These are phyloP conservation scores for Lepidurus packardi DNA, from an alignment of 1,140 invertebrate genomes.

Conservation along the genomic window DNA sequence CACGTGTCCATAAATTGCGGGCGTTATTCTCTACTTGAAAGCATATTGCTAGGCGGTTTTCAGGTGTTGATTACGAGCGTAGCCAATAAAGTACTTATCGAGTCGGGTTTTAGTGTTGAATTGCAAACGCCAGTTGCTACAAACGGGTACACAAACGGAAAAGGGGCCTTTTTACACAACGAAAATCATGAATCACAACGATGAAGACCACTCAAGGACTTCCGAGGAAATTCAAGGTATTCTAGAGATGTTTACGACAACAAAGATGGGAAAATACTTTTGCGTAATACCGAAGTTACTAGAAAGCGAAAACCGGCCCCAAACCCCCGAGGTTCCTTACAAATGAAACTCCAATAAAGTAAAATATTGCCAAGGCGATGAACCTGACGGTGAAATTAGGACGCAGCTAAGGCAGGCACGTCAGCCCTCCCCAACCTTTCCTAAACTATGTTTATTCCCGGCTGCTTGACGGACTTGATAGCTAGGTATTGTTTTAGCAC, in stretches of 20 bases:
- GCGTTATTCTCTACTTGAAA: too few relatives aligned
- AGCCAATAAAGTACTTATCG: too few relatives aligned
- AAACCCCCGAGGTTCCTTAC: not conserved
- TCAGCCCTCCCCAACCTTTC: not conserved
- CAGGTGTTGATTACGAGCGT: too few relatives aligned
- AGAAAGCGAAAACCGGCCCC: slow-evolving; percentile 9
- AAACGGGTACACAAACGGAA: too few relatives aligned
- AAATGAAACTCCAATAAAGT: not conserved
- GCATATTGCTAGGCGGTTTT: too few relatives aligned
- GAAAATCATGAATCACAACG: too few relatives aligned
- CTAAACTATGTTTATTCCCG: not conserved
- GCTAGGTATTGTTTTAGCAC: too few relatives aligned
- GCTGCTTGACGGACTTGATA: not conserved
- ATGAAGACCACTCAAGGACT: too few relatives aligned
- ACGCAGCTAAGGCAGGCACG: not conserved
- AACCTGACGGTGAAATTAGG: slow-evolving; percentile 18
- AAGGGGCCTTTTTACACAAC: too few relatives aligned
- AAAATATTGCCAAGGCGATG: not conserved
- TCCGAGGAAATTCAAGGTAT: not conserved
- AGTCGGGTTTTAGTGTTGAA: too few relatives aligned
- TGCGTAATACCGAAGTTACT: not conserved
- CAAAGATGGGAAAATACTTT: not conserved
- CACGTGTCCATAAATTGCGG: too few relatives aligned
- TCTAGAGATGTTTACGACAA: slow-evolving; percentile 7
- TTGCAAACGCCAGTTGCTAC: too few relatives aligned